phyloP scores from a whole-genome alignment of 2,113 vertebrate genomes.

The Perca flavescens region DNA sequence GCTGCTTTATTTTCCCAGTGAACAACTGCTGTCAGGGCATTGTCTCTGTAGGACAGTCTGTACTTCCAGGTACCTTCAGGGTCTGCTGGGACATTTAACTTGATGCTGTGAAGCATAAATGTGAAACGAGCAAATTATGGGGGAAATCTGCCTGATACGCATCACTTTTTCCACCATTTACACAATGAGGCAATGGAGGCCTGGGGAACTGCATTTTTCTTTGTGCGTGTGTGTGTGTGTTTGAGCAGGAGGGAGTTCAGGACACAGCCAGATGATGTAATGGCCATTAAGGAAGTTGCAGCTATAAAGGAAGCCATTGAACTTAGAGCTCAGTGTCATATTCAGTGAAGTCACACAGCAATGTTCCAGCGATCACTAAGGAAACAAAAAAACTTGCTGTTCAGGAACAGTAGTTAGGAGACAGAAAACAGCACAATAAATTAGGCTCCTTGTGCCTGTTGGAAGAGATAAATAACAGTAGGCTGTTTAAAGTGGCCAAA shows the following conservation, averaged over 20 bases:
- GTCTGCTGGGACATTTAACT: conserved; percentile 36
- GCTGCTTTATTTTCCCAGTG: background rate
- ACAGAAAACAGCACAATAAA: background rate
- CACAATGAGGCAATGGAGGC: conserved; percentile 73
- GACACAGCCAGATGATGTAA: conserved; percentile 81
- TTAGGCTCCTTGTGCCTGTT: background rate
- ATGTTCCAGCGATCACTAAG: conserved; percentile 50
- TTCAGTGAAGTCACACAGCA: conserved; percentile 68
- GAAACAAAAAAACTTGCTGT: conserved; percentile 15
- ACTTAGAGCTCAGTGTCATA: conserved; percentile 62
- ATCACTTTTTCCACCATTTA: conserved; percentile 77
- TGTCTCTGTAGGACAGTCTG: conserved; percentile 11
- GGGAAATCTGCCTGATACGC: conserved; percentile 51
- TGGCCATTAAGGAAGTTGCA: conserved; percentile 76
- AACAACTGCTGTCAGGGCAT: background rate
- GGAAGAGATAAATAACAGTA: background rate
- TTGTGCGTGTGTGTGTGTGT: conserved; percentile 31
- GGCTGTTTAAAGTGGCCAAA: background rate
- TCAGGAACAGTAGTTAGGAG: background rate
- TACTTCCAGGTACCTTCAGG: conserved; percentile 5
- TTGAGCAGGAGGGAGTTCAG: conserved; percentile 31
- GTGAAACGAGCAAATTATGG: conserved; percentile 49
- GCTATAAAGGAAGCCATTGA: conserved; percentile 81
- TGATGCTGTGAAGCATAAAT: conserved; percentile 31
- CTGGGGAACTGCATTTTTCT: conserved; percentile 48